Percentiles rank a stretch among this genome's conserved stretches.
These are phyloP conservation scores for Triplophysa dalaica DNA, from an alignment of 2,113 vertebrate genomes.

Conservation along the genomic window DNA sequence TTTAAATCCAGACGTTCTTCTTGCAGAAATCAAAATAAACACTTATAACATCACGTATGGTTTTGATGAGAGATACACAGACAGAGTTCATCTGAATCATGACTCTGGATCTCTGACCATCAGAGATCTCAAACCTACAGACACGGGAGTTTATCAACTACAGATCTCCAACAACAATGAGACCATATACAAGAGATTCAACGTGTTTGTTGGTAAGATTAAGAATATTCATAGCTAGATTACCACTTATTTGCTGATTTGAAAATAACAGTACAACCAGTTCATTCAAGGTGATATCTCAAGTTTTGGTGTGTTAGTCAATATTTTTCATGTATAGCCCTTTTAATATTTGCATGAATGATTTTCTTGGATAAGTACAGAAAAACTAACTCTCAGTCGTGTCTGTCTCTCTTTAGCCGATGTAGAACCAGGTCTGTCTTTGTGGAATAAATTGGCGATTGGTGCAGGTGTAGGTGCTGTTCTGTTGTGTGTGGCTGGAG, in stretches of 20 bases:
- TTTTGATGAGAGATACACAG: neutral
- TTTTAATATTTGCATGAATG: too few relatives aligned
- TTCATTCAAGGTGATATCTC: too few relatives aligned
- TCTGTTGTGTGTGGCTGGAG: neutral
- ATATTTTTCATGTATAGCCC: too few relatives aligned
- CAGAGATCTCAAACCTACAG: neutral
- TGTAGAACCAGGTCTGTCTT: neutral
- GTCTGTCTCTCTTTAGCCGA: neutral
- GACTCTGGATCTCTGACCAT: neutral
- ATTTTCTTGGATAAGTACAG: neutral
- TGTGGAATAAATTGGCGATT: neutral
- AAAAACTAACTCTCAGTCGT: neutral
- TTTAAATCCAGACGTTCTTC: neutral
- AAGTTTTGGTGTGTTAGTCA: too few relatives aligned
- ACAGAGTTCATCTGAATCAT: neutral
- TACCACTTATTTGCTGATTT: too few relatives aligned
- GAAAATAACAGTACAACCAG: too few relatives aligned
- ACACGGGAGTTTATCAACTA: slow-evolving; percentile 12
- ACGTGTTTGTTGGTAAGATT: neutral
- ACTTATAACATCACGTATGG: neutral
- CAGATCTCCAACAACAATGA: slow-evolving; percentile 27
- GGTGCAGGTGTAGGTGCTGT: neutral
- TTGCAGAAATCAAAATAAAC: neutral
- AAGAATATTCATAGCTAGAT: too few relatives aligned
- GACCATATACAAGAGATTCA: neutral